Conservation (phyloP, 92 coral and sea anemone species). For the Palythoa heliodiscus region DNA sequence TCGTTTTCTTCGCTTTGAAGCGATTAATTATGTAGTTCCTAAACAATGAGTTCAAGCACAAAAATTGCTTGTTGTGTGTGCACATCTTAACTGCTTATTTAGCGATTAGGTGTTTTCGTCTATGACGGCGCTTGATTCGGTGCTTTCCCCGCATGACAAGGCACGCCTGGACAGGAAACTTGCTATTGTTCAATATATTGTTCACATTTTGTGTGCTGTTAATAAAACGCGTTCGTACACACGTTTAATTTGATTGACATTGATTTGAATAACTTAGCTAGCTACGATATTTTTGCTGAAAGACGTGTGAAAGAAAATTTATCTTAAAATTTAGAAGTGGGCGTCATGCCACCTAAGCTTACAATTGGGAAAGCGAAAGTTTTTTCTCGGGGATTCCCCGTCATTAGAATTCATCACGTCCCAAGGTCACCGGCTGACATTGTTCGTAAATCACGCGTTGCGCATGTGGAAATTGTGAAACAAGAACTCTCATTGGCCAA, state of each 20-base stretch:
- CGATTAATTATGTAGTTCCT: background rate
- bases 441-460: background rate
- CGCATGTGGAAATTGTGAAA: background rate
- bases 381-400: constrained; percentile 58
- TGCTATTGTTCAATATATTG: background rate
- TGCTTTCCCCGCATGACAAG: background rate
- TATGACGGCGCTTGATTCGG: background rate
- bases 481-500: too few species aligned
- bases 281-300: background rate
- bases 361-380: constrained; percentile 7
- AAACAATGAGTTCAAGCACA: background rate
- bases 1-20: background rate
- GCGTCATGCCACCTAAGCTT: background rate
- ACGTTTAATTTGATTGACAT: background rate
- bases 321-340: too few species aligned
- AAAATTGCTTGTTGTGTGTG: background rate
- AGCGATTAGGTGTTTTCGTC: background rate
- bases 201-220: background rate
- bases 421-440: background rate
- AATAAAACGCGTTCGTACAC: background rate
- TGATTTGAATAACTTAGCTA: background rate
- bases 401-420: background rate
- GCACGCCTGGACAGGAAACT: background rate
- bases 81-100: background rate
- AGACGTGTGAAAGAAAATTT: background rate